Evolutionary conservation across 1,140 invertebrate species (phyloP).

Genomic region (Sipha flava): DNA sequence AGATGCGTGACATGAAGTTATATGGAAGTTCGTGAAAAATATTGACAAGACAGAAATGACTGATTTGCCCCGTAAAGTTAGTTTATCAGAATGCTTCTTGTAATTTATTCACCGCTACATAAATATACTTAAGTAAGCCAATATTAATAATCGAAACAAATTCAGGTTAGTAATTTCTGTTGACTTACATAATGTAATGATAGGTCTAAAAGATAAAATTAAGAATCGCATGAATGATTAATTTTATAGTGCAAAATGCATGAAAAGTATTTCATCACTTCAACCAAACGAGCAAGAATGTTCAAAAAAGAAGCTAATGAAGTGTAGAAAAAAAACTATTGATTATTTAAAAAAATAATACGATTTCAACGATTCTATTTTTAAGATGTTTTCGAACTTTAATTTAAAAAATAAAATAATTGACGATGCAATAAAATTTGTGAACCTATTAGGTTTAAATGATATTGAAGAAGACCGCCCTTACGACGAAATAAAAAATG

Average conservation of each 20-base stretch:
- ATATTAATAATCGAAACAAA: not conserved
- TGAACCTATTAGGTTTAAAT: no score
- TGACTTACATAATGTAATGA: no score
- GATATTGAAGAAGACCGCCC: not conserved
- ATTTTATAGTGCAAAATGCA: not conserved
- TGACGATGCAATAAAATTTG: not conserved
- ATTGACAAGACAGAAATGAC: no score
- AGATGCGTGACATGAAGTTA: no score
- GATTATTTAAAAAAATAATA: not conserved
- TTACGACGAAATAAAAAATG: not conserved
- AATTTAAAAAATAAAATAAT: not conserved
- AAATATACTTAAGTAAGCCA: not conserved
- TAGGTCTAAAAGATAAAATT: not conserved
- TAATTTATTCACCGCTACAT: not conserved
- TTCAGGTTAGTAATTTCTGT: not conserved
- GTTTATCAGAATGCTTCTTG: no score
- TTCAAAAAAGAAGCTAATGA: no score
- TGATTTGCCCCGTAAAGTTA: no score
- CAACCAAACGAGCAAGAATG: not conserved
- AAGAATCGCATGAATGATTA: not conserved
- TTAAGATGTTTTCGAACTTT: no score
- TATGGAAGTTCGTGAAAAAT: no score
- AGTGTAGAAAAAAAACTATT: not conserved
- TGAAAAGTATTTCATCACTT: not conserved
- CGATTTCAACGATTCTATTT: no score